A percentile compares a stretch with the other conserved stretches of the same genome.
These are phyloP conservation scores for Hemibagrus guttatus DNA, from an alignment of 2,797 vertebrate genomes.

Conservation along the genomic window DNA sequence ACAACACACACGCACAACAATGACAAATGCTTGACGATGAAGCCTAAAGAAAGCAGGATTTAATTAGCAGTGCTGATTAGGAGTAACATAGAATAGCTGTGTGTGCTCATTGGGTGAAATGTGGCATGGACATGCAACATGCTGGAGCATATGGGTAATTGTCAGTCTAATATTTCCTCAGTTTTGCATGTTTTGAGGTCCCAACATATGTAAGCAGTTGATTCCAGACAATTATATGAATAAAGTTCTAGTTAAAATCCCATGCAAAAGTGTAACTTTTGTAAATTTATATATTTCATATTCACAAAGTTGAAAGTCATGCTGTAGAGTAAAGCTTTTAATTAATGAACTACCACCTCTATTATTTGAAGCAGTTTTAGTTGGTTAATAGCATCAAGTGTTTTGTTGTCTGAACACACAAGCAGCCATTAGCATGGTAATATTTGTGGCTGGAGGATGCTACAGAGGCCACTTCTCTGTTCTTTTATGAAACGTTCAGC, in stretches of 20 bases:
- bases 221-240: neutral
- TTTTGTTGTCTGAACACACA: slow-evolving; percentile 26
- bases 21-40: too few species aligned
- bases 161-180: neutral
- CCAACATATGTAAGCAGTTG: neutral
- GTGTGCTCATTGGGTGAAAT: too few species aligned
- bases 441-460: slow-evolving; percentile 27
- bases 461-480: slow-evolving; percentile 16
- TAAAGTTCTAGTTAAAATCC: neutral
- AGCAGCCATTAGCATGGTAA: slow-evolving; percentile 34
- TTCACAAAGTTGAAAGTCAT: neutral
- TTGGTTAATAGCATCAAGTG: slow-evolving; percentile 26
- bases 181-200: neutral
- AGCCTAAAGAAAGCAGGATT: too few species aligned
- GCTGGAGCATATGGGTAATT: too few species aligned
- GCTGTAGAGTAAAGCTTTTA: neutral
- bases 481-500: slow-evolving; percentile 17
- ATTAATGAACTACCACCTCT: slow-evolving; percentile 9
- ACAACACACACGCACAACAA: too few species aligned
- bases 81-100: too few species aligned
- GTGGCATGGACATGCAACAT: too few species aligned
- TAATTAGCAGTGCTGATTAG: too few species aligned
- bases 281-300: neutral
- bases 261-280: neutral
- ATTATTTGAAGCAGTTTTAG: slow-evolving; percentile 31